Conservation (phyloP, 2,113 vertebrate species). For the Pollimyrus isidori region DNA sequence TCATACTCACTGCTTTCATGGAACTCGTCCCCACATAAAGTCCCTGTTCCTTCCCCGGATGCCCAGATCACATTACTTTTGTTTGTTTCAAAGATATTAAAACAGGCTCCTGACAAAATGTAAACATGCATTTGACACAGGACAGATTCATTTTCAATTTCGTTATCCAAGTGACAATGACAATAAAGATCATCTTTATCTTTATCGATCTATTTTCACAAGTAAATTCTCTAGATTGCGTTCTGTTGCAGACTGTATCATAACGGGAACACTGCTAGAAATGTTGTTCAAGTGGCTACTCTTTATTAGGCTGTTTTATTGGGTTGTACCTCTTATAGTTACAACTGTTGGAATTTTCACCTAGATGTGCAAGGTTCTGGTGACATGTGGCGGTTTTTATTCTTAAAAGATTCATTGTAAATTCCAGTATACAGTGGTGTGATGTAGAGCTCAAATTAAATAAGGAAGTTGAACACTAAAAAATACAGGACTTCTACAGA, state of each 20-base stretch:
- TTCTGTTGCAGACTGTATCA: neutral
- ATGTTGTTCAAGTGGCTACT: neutral
- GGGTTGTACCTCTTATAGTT: neutral
- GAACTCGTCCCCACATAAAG: neutral
- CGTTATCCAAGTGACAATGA: neutral
- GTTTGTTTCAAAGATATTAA: neutral
- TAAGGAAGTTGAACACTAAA: neutral
- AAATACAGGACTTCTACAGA: neutral
- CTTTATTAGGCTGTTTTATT: neutral
- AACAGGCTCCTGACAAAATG: neutral
- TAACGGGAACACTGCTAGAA: neutral
- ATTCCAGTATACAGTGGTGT: neutral
- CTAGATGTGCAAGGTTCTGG: neutral
- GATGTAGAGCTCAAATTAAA: neutral
- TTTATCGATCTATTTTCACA: neutral
- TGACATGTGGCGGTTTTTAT: neutral
- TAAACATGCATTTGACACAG: neutral
- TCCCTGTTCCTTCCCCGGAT: neutral
- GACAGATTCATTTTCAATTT: neutral
- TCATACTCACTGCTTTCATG: neutral
- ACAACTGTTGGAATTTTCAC: neutral
- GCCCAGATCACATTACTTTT: neutral
- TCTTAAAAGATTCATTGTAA: neutral
- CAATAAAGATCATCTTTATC: neutral
- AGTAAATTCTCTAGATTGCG: neutral